Evolutionary conservation across 23 tunicate species (phyloP), one percentile per base, ranked within the genome.

Genomic region (Ciona savignyi): DNA sequence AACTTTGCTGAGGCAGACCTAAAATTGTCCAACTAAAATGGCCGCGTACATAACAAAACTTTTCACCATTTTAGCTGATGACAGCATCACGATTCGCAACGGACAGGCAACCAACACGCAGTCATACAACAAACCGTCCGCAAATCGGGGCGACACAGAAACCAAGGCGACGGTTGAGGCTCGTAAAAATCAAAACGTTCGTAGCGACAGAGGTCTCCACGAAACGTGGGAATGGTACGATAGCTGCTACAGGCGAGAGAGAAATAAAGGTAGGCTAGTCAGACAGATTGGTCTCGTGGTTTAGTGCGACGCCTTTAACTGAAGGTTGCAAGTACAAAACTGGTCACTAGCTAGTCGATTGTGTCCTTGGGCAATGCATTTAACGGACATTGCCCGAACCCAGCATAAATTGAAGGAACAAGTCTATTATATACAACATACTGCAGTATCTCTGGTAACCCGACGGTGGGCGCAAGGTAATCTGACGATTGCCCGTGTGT

Each of bases 151-250:
- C 9, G 83, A 70, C 32, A 4, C 35, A 4, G 78, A 70, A 78
- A 85, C 31, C 0, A 27, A 80, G 31, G 23, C 56, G 11, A 24
- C 30, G 3, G 84, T 75, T 26, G 72, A 61, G 26, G 23, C 22
- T 20, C 26, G 85, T 60, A 73, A 77, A 72, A 73, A 80, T 34
- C 34, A 26, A 2, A 48, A 92, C 42, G 81, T 74, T 2, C 63
- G 63, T 0, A 61, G 66, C 0, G 83, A 77, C 23, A 60, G 90
- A 29, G 99, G 84, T 61, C 35, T 88, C 29, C 87, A 95, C 32
- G 99, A 95, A 77, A 73, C 92, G 3, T 95, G 96, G 96, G 87
- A 84, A 49, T 88, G 86, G 83, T 95, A 95, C 66, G 99, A 95
- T 63, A 61, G 65, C 51, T 88, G 96, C 72, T 77, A 78, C 30